Conservation (phyloP, 2,797 vertebrate genomes). For the Leuciscus waleckii region DNA sequence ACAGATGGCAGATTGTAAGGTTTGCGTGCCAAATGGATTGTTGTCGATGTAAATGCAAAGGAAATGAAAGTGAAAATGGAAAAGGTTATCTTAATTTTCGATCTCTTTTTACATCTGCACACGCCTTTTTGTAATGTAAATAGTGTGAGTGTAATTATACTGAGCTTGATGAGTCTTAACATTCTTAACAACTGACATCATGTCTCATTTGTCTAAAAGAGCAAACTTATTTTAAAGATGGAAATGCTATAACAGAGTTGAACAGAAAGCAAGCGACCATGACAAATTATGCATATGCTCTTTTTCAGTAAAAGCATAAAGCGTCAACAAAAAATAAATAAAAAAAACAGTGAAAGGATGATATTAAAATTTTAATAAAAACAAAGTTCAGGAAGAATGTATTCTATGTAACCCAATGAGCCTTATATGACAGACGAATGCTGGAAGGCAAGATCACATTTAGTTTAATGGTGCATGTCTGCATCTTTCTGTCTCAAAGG, state of each 20-base stretch:
- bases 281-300: background rate
- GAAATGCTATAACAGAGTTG: background rate
- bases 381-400: background rate
- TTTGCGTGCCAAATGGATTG: background rate
- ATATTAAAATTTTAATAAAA: background rate
- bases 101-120: background rate
- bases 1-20: background rate
- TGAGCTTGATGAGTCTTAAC: slow-evolving; percentile 60
- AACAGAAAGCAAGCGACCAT: background rate
- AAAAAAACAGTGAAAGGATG: background rate
- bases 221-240: background rate
- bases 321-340: background rate
- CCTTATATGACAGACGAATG: background rate
- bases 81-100: background rate
- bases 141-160: slow-evolving; percentile 65
- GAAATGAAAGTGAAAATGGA: background rate
- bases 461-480: slow-evolving; percentile 17
- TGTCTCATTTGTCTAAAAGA: background rate
- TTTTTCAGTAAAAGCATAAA: background rate
- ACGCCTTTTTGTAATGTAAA: background rate
- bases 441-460: slow-evolving; percentile 8
- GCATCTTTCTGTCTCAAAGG: background rate
- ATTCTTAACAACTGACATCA: background rate
- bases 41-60: background rate
- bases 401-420: slow-evolving; percentile 12